Evolutionary conservation across 1,140 invertebrate species (phyloP).

Genomic region (Monomorium pharaonis): DNA sequence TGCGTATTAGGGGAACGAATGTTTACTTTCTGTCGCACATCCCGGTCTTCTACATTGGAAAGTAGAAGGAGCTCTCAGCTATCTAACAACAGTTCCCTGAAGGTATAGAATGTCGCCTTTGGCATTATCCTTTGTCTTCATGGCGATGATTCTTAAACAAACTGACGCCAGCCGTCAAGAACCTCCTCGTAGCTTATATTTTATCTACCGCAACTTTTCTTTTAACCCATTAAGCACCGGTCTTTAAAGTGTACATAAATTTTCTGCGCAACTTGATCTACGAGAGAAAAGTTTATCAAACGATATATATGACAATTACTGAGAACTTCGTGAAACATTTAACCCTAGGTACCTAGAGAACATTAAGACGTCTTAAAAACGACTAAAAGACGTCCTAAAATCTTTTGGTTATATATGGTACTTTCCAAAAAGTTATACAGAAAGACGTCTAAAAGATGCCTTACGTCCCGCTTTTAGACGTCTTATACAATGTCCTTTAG

Average conservation of each 20-base stretch:
- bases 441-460: no score
- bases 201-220: slow-evolving; percentile 41
- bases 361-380: no score
- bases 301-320: neutral
- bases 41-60: slow-evolving; percentile 40
- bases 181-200: neutral
- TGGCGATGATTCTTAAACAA: slow-evolving; percentile 52
- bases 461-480: no score
- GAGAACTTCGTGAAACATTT: neutral
- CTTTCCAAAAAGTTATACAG: no score
- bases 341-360: no score
- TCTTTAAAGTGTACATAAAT: slow-evolving; percentile 5
- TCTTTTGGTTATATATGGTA: no score
- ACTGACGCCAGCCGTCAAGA: neutral
- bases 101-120: slow-evolving; percentile 49
- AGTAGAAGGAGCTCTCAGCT: slow-evolving; percentile 28
- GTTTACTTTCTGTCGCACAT: slow-evolving; percentile 33
- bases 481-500: no score
- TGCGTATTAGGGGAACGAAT: neutral
- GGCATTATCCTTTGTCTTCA: slow-evolving; percentile 48
- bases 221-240: slow-evolving; percentile 32
- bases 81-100: neutral
- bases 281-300: slow-evolving; percentile 1
- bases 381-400: no score
- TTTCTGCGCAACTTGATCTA: neutral